Percentiles rank a stretch among this genome's conserved stretches.
These are phyloP conservation scores for Arenaria interpres DNA, from an alignment of 2,113 vertebrate genomes.

Conservation along the genomic window DNA sequence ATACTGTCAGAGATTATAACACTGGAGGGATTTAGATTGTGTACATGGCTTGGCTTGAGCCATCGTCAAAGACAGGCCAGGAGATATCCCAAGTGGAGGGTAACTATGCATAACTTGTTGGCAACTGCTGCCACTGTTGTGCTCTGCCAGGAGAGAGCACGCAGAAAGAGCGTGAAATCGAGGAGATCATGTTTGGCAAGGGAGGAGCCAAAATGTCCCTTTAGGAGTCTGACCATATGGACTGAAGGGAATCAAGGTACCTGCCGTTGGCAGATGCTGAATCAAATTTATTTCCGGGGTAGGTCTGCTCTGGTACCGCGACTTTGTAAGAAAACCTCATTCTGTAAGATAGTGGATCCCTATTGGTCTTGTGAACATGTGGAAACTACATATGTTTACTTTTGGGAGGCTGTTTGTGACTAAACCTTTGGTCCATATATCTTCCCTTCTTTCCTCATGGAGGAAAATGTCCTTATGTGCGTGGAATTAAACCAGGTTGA, in stretches of 20 bases:
- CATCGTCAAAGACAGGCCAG: background rate
- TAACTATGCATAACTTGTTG: background rate
- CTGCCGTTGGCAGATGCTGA: background rate
- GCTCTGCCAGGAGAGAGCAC: background rate
- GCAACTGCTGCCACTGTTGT: background rate
- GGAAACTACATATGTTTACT: accelerated
- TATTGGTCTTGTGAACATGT: background rate
- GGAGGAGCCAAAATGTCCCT: background rate
- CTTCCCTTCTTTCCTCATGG: background rate
- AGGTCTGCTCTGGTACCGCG: background rate
- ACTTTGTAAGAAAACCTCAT: background rate
- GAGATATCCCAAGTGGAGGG: background rate
- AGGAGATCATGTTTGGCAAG: background rate
- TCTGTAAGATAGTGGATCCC: background rate
- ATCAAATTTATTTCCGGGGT: background rate
- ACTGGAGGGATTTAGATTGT: background rate
- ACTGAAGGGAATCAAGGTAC: background rate
- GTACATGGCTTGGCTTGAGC: background rate
- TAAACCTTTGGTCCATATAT: background rate
- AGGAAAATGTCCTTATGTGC: background rate
- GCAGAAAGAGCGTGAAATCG: background rate
- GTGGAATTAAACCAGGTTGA: background rate
- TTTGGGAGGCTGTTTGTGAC: background rate
- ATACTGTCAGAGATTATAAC: background rate
- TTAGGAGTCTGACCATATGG: background rate